Conservation (phyloP, 2,113 vertebrate species). For the Vidua macroura region DNA sequence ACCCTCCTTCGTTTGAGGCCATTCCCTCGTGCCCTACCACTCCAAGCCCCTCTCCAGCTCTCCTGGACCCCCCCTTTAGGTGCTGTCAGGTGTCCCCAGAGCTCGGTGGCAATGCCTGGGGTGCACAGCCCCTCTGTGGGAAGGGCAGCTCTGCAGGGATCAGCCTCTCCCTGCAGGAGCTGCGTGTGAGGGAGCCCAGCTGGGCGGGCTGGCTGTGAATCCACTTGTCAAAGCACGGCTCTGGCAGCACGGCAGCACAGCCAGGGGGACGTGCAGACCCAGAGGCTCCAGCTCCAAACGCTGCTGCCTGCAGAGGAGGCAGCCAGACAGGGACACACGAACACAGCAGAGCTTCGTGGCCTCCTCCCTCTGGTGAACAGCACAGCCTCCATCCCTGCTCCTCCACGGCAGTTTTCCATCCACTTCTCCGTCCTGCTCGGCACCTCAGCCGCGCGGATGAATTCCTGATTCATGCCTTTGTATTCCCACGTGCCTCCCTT, state of each 20-base stretch:
- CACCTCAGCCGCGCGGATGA: background rate
- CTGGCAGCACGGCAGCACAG: background rate
- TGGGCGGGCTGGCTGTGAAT: background rate
- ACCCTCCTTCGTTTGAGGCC: background rate
- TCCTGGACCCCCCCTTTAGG: background rate
- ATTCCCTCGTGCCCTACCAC: background rate
- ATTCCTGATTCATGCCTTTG: background rate
- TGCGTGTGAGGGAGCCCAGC: background rate
- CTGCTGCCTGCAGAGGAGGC: background rate
- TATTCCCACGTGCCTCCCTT: background rate
- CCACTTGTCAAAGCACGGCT: rapidly evolving
- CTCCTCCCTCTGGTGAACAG: background rate
- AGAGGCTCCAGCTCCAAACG: background rate
- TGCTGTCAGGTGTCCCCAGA: background rate
- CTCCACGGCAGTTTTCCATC: background rate
- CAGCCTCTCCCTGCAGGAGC: background rate
- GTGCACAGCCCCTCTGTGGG: background rate
- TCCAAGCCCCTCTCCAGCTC: background rate
- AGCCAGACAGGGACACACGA: background rate
- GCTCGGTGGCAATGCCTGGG: background rate
- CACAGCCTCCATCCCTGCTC: background rate
- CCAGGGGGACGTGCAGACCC: background rate
- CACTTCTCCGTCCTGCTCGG: background rate
- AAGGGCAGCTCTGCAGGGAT: background rate
- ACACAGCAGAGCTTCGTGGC: background rate